Conservation (phyloP, 2,797 vertebrate species). For the Sebastolobus alascanus region DNA sequence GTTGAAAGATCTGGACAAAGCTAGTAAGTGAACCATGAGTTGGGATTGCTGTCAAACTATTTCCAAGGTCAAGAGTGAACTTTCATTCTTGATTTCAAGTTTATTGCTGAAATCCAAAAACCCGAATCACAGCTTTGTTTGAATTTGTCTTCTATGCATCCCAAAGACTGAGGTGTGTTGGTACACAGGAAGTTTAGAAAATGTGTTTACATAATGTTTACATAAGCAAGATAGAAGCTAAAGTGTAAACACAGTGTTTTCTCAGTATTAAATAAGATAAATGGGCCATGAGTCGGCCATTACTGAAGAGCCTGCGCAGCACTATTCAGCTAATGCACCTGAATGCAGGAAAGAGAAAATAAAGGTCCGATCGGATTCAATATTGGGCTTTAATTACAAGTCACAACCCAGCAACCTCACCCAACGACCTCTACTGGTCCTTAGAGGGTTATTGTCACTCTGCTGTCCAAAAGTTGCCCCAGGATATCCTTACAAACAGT, state of each 20-base stretch:
- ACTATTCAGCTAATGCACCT: constrained; percentile 65
- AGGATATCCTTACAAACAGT: constrained; percentile 14
- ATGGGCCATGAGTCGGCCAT: constrained; percentile 71
- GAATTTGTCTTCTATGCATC: not conserved
- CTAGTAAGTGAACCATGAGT: not conserved
- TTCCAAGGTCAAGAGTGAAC: not conserved
- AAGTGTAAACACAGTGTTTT: constrained; percentile 63
- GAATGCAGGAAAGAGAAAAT: constrained; percentile 49
- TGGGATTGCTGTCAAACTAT: not conserved
- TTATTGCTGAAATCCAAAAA: not conserved
- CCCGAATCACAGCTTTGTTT: not conserved
- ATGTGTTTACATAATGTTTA: constrained; percentile 54
- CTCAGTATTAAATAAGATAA: constrained; percentile 75
- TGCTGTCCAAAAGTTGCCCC: constrained; percentile 20
- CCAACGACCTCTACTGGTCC: not conserved
- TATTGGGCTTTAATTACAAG: constrained; percentile 60
- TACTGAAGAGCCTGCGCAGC: constrained; percentile 76
- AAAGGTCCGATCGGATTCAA: constrained; percentile 50
- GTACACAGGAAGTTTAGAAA: constrained; percentile 35
- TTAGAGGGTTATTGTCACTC: constrained; percentile 9
- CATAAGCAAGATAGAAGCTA: constrained; percentile 48
- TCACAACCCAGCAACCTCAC: not conserved
- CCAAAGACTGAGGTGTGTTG: not conserved
- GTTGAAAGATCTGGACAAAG: not conserved
- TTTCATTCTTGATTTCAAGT: not conserved